Evolutionary conservation across 2,113 vertebrate species (phyloP).

Genomic region (Lipophrys pholis): DNA sequence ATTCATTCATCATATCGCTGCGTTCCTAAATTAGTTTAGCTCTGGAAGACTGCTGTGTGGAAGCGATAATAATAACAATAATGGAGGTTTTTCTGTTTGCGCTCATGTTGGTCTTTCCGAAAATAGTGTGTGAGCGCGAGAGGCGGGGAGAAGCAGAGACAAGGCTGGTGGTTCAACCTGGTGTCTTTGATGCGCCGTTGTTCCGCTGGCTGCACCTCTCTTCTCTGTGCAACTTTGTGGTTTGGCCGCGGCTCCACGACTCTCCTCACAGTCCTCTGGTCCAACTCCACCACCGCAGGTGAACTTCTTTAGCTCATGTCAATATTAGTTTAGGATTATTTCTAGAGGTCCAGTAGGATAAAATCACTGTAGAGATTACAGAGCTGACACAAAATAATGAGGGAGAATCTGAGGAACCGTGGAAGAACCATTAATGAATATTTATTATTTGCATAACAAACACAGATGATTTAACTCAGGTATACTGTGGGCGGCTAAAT

Average conservation of each 20-base stretch:
- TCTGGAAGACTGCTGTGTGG: slow-evolving; percentile 59
- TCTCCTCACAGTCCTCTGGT: slow-evolving; percentile 66
- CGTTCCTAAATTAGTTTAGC: slow-evolving; percentile 42
- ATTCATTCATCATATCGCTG: slow-evolving; percentile 24
- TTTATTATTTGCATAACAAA: slow-evolving; percentile 82
- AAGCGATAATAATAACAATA: slow-evolving; percentile 68
- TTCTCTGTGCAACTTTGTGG: slow-evolving; percentile 66
- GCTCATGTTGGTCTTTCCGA: slow-evolving; percentile 67
- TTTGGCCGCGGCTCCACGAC: slow-evolving; percentile 68
- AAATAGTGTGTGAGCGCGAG: slow-evolving; percentile 65
- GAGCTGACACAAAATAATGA: slow-evolving; percentile 78
- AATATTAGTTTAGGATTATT: slow-evolving; percentile 85
- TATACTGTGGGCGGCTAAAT: slow-evolving; percentile 78
- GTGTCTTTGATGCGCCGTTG: slow-evolving; percentile 76
- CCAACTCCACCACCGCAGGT: slow-evolving; percentile 72
- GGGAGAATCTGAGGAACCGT: slow-evolving; percentile 71
- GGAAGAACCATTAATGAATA: slow-evolving; percentile 81
- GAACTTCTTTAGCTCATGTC: slow-evolving; percentile 82
- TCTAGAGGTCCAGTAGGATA: slow-evolving; percentile 75
- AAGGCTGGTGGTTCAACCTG: slow-evolving; percentile 53
- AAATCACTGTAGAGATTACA: slow-evolving; percentile 73
- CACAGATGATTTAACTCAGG: slow-evolving; percentile 78
- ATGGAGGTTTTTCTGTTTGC: slow-evolving; percentile 62
- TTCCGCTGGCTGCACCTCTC: slow-evolving; percentile 68
- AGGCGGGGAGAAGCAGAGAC: slow-evolving; percentile 45